Percentiles rank a stretch among this genome's conserved stretches.
These are phyloP conservation scores for Cephus rjabovi DNA, from an alignment of 2,888 invertebrate genomes.

Conservation along the genomic window DNA sequence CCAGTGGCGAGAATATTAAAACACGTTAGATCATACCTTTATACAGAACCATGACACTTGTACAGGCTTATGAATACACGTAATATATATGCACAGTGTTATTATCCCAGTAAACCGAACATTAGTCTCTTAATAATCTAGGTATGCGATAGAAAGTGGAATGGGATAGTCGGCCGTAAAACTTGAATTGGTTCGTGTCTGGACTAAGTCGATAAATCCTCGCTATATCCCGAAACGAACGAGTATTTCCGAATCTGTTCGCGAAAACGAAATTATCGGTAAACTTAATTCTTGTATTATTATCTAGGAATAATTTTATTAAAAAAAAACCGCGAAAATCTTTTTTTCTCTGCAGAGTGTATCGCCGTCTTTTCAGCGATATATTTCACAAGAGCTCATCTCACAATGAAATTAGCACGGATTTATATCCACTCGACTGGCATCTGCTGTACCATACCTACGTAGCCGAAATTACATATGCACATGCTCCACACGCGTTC, in stretches of 20 bases:
- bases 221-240: not conserved
- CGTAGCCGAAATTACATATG: not conserved
- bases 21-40: not conserved
- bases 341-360: not conserved
- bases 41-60: not conserved
- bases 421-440: slow-evolving; percentile 4
- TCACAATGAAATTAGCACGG: slow-evolving; percentile 2
- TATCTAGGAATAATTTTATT: not conserved
- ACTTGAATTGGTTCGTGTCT: not conserved
- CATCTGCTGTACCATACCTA: not conserved
- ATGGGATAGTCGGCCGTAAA: slow-evolving; percentile 14
- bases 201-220: not conserved
- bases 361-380: not conserved
- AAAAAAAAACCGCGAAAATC: not conserved
- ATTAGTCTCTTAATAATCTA: slow-evolving; percentile 14
- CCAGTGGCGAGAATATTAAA: not conserved
- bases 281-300: not conserved
- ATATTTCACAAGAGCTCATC: not conserved
- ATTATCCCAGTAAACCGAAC: not conserved
- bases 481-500: not conserved
- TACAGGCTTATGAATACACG: not conserved
- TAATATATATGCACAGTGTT: not conserved
- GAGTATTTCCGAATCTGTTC: no score
- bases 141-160: slow-evolving; percentile 12
- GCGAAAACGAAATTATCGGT: no score